A percentile compares a stretch with the other conserved stretches of the same genome.
phyloP scores from a whole-genome alignment of 2,797 vertebrate species.

The Moxostoma hubbsi region DNA sequence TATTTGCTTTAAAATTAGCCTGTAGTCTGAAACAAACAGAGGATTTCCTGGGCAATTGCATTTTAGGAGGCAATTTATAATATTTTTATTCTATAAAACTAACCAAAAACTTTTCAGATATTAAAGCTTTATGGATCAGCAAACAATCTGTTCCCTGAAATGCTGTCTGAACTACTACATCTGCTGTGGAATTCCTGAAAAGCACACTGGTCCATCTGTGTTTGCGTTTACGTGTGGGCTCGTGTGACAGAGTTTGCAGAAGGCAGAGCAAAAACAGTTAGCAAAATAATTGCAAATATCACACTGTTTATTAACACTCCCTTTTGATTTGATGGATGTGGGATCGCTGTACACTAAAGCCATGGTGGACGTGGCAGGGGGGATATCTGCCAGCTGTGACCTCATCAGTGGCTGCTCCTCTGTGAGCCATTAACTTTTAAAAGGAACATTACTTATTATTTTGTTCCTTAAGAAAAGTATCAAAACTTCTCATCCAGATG shows the following conservation, averaged over 20 bases:
- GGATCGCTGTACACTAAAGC: conserved; percentile 26
- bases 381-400: conserved; percentile 49
- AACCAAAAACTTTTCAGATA: conserved; percentile 50
- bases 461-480: not conserved
- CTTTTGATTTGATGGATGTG: conserved; percentile 19
- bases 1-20: not conserved
- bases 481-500: not conserved
- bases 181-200: conserved; percentile 38
- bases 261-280: not conserved
- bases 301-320: conserved; percentile 8
- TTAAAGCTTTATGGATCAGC: conserved; percentile 35
- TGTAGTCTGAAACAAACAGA: no score
- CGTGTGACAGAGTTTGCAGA: not conserved
- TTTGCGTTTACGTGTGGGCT: conserved; percentile 22
- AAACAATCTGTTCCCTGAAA: conserved; percentile 51
- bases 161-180: conserved; percentile 52
- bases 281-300: conserved; percentile 17
- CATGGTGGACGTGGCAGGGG: conserved; percentile 44
- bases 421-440: conserved; percentile 14
- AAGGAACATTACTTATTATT: conserved; percentile 18
- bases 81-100: not conserved
- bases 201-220: conserved; percentile 20
- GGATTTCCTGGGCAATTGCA: no score
- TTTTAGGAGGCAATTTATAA: no score
- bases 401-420: conserved; percentile 19